Conservation (phyloP, 23 tunicate genomes). For the Diplosoma virens region DNA sequence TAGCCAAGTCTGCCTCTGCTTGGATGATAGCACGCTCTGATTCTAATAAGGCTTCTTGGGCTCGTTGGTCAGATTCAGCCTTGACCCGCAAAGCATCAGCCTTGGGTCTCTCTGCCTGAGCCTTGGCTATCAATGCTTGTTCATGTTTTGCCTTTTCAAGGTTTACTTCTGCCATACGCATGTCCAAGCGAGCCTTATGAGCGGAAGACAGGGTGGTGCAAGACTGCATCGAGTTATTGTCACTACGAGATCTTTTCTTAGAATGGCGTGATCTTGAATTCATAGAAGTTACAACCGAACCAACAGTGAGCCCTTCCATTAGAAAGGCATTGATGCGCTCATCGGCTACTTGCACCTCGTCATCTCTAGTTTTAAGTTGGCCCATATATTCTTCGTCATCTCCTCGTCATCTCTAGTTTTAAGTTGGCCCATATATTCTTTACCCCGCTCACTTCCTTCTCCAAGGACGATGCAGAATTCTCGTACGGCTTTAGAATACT, state of each 20-base stretch:
- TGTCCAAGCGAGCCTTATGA: neutral
- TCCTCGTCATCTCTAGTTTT: neutral
- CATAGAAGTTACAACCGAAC: neutral
- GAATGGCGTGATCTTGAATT: neutral
- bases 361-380: no score
- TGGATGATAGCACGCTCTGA: neutral
- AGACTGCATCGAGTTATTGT: neutral
- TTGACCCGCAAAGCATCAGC: no score
- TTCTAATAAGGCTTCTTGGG: no score
- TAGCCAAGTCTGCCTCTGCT: slow-evolving; percentile 2
- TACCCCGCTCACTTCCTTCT: neutral
- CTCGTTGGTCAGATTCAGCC: no score
- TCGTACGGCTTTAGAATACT: neutral
- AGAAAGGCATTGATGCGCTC: neutral
- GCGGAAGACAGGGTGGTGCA: neutral
- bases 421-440: slow-evolving; percentile 1
- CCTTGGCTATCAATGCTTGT: neutral
- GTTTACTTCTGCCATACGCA: neutral
- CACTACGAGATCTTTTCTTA: neutral
- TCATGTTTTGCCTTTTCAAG: neutral
- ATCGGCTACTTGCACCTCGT: no score
- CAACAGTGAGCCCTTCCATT: neutral
- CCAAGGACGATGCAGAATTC: neutral
- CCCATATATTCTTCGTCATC: no score
- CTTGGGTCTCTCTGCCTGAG: no score